Percentiles rank a stretch among this genome's conserved stretches.
phyloP scores from a whole-genome alignment of 2,888 invertebrate genomes.

The Epirrhoe tristata region DNA sequence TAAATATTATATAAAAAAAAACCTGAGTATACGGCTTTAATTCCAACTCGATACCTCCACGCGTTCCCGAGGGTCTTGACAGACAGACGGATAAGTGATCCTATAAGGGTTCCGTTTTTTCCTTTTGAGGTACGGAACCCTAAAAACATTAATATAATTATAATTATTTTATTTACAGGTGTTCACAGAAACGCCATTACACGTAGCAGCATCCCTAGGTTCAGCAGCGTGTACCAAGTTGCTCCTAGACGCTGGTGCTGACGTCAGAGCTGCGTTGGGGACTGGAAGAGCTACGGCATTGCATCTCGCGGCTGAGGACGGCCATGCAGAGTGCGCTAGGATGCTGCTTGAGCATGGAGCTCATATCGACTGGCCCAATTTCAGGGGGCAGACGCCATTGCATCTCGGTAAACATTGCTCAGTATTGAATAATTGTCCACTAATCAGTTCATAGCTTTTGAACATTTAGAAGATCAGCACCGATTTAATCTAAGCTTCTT shows the following conservation, averaged over 20 bases:
- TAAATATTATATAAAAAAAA: no score
- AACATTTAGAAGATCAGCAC: no score
- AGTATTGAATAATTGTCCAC: background rate
- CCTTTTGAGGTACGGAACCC: no score
- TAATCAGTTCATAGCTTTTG: no score
- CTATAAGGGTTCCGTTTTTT: no score
- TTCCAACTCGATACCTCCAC: no score
- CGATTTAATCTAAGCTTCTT: background rate
- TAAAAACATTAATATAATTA: conserved; percentile 4
- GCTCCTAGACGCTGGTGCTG: conserved; percentile 91
- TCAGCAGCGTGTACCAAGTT: conserved; percentile 89
- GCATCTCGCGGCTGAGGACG: conserved; percentile 95
- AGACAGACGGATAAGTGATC: no score
- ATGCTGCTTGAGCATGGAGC: conserved; percentile 91
- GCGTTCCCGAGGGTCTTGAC: no score
- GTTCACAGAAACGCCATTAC: conserved; percentile 93
- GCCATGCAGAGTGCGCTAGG: conserved; percentile 91
- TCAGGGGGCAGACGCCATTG: conserved; percentile 92
- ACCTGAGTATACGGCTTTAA: no score
- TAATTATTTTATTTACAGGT: conserved; percentile 85
- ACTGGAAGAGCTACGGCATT: conserved; percentile 91
- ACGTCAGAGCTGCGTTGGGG: conserved; percentile 91
- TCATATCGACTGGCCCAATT: conserved; percentile 90
- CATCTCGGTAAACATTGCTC: conserved; percentile 86
- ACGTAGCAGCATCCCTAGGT: conserved; percentile 92